Evolutionary conservation across 2,888 invertebrate species (phyloP), one percentile per base, ranked within the genome.

Genomic region (Meteorus colon): DNA sequence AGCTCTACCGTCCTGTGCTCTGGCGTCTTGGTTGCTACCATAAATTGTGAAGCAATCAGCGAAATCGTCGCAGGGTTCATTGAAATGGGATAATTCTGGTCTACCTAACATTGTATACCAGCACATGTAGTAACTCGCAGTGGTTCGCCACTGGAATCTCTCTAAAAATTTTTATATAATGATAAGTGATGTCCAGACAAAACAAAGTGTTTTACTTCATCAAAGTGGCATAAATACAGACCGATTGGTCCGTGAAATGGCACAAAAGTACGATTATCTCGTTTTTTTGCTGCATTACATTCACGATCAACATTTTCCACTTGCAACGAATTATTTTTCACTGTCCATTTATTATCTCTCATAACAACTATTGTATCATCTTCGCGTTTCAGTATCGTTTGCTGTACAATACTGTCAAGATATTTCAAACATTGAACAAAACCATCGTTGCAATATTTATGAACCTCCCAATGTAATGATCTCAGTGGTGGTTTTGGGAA

Each of bases 71-170:
- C 94, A 94, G 8, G 88, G 84, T 81, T 93, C 93, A 0, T 90
- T 90, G 59, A 94, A 88, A 84, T 90, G 90, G 16, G 90, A 88
- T 77, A 94, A 86, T 69, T 90, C 90, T 4, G 91, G 90, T 24
- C 83, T 89, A 77, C 91, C 91, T 67, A 91, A 87, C 92, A 93
- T 92, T 19, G 93, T 92, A 84, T 92, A 94, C 92, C 92, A 93
- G 82, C 94, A 94, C 93, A 94, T 93, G 87, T 91, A 94, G 86
- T 93, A 94, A 81, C 92, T 91, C 0, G 93, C 93, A 0, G 93
- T 91, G 0, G 91, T 91, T 59, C 92, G 89, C 93, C 93, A 94
- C 83, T 92, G 92, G 84, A 92, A 93, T 73, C 92, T 90, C 84
- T 93, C 93, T 87, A 77, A 67, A 86, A 55, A 19, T 55, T 55